These are phyloP conservation scores for Myiozetetes cayanensis DNA, from an alignment of 2,113 vertebrate species.

Conservation along the genomic window DNA sequence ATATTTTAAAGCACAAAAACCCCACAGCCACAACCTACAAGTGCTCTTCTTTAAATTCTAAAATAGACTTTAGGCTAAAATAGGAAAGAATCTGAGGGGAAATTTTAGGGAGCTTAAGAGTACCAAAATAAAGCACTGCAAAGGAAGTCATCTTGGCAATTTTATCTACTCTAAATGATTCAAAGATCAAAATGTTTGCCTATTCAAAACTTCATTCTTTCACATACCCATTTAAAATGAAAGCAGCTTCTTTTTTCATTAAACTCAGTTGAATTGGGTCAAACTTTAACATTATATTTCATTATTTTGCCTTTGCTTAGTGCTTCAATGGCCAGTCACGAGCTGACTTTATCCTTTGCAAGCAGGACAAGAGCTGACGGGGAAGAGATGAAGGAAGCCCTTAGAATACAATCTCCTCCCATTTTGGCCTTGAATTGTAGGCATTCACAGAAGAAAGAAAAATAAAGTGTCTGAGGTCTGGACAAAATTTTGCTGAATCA, in stretches of 20 bases:
- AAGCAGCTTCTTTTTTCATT: not conserved
- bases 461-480: not conserved
- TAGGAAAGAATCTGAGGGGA: not conserved
- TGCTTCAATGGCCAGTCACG: not conserved
- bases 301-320: not conserved
- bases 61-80: not conserved
- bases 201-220: not conserved
- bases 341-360: not conserved
- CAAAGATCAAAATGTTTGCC: not conserved
- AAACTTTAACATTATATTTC: not conserved
- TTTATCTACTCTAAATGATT: not conserved
- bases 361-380: not conserved
- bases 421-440: not conserved
- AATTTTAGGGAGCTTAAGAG: not conserved
- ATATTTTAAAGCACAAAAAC: not conserved
- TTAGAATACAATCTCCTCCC: not conserved
- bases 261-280: not conserved
- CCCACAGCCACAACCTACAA: not conserved
- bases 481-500: slow-evolving; percentile 29
- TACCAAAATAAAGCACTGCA: not conserved
- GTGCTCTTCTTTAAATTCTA: not conserved
- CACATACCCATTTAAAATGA: not conserved
- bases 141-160: not conserved
- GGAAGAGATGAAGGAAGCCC: not conserved
- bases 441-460: not conserved